Evolutionary conservation across 1,140 invertebrate genomes (phyloP).

Genomic region (Frieseomelitta varia): DNA sequence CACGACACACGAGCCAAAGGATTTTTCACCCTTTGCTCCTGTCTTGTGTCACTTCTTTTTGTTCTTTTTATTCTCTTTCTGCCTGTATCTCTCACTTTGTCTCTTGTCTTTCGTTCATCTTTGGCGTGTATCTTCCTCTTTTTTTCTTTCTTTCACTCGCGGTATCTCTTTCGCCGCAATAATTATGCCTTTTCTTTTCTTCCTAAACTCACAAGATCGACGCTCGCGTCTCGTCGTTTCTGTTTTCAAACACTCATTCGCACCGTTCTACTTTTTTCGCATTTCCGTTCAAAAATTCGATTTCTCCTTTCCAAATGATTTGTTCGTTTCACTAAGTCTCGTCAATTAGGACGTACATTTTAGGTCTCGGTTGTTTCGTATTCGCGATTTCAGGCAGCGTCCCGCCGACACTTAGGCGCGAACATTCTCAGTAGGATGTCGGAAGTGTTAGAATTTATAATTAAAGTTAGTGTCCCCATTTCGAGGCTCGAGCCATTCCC

Average conservation of each 20-base stretch:
- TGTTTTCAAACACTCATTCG: neutral
- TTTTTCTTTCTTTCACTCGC: too few species aligned
- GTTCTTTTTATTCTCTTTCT: neutral
- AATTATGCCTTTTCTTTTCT: neutral
- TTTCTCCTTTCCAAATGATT: too few species aligned
- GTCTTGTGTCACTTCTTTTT: constrained; percentile 29
- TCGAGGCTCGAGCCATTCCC: neutral
- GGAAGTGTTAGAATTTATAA: constrained; percentile 16
- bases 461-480: constrained; percentile 42
- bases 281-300: neutral
- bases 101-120: neutral
- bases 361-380: constrained; percentile 28
- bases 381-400: neutral
- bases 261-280: constrained; percentile 8
- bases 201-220: too few species aligned
- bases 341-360: constrained; percentile 20
- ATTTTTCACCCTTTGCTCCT: constrained; percentile 48
- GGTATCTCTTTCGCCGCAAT: neutral
- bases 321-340: neutral
- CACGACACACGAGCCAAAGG: constrained; percentile 70
- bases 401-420: neutral
- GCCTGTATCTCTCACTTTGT: constrained; percentile 6
- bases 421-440: neutral
- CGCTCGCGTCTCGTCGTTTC: neutral
- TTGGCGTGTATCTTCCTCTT: neutral